Base-by-base conservation (phyloP, 1,140 invertebrate species). In the Anastrepha ludens region DNA sequence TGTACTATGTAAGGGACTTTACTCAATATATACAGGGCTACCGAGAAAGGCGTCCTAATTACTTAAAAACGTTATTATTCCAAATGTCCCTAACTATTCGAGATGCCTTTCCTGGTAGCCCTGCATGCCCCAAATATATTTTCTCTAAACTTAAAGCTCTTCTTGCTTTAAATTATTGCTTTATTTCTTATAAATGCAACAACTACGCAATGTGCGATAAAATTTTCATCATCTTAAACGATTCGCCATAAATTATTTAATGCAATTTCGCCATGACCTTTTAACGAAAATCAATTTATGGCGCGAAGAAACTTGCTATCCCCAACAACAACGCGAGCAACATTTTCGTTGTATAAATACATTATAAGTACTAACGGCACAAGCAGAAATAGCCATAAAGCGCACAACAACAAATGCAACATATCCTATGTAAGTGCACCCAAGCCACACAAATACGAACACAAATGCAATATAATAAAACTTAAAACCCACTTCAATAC, bases 251-350 rank as follows among this genome's bases (percentile, higher is more conserved):
- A 81, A 55, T 17, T 81, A 81, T 81, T 13, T 41, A 55, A 81
- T 29, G 9, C 47, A 55, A n/a, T 50, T 81, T 47, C 47, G 20
- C 8, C 74, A 81, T 81, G 74, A 58, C 74, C 74, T 55, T 55
- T 81, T 81, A 81, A 81, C 15, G 74, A 81, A 81, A 58, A 81
- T 81, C 44, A 81, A 81, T 81, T 81, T 81, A 81, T 55, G 41
- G 67, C 41, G 67, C 39, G 67, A 44, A 74, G 41, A 47, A 41
- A 74, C 50, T 81, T 55, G 47, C 47, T 15, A 29, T 15, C 29
- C 7, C 6, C 20, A 67, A 20, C 9, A 67, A 29, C 9, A 62
- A n/a, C 29, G 29, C n/a, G 29, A 67, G 20, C n/a, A 67, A 39
- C 64, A 29, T 9, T 67, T 29, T 39, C 5, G 5, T 8, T 67